These are phyloP conservation scores for Telmatochromis brichardi DNA, from an alignment of 2,113 vertebrate genomes.

Conservation along the genomic window DNA sequence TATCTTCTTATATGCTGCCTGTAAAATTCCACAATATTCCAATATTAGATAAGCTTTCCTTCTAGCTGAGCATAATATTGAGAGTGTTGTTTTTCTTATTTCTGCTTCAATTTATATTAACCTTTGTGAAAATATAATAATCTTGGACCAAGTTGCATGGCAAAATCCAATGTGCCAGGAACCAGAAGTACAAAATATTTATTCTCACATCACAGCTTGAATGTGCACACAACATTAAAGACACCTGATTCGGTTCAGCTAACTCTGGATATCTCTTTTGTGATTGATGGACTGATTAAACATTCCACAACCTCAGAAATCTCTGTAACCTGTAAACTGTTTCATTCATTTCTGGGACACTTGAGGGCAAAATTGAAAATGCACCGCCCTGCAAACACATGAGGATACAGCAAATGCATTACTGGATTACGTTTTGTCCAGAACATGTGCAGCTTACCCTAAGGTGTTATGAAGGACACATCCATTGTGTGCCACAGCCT, in stretches of 20 bases:
- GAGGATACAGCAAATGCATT: background rate
- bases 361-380: background rate
- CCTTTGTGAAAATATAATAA: background rate
- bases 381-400: background rate
- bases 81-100: background rate
- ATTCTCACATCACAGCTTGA: too few relatives aligned
- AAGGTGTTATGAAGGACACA: background rate
- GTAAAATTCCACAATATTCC: background rate
- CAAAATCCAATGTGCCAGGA: background rate
- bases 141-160: background rate
- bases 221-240: background rate
- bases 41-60: background rate
- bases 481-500: background rate
- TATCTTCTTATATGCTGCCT: background rate
- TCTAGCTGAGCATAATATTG: background rate
- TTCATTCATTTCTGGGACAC: background rate
- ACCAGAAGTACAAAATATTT: background rate
- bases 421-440: background rate
- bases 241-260: background rate
- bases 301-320: background rate
- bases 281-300: background rate
- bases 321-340: background rate
- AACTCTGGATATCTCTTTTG: background rate
- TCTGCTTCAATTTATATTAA: background rate
- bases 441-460: background rate